A percentile compares a stretch with the other conserved stretches of the same genome.
These are phyloP conservation scores for Martes martes DNA, from an alignment of 2,113 vertebrate genomes.

Conservation along the genomic window DNA sequence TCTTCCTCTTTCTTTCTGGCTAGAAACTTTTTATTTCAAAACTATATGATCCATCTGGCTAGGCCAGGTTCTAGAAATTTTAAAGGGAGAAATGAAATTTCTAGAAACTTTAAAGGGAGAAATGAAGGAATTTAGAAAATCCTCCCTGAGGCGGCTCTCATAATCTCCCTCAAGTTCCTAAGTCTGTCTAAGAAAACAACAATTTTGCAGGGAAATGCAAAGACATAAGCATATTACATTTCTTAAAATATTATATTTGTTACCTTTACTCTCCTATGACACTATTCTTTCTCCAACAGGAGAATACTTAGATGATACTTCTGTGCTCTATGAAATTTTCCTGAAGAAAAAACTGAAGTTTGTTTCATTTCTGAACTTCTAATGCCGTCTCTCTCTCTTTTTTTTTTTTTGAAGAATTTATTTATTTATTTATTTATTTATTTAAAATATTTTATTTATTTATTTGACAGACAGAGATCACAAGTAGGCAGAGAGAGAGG, in stretches of 20 bases:
- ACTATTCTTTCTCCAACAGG: neutral
- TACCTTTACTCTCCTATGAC: neutral
- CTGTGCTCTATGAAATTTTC: neutral
- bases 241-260: neutral
- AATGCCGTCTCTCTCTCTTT: neutral
- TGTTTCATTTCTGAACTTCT: constrained; percentile 2
- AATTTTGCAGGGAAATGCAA: neutral
- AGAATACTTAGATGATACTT: neutral
- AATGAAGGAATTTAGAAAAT: constrained; percentile 16
- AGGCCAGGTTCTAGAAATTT: neutral
- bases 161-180: neutral
- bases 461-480: no score
- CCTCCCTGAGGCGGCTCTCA: neutral
- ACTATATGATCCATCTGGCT: neutral
- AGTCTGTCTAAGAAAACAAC: neutral
- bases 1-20: constrained; percentile 33
- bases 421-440: no score
- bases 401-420: no score
- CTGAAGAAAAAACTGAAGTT: neutral
- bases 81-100: neutral
- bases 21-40: neutral
- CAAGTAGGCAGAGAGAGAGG: no score
- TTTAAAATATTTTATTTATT: no score
- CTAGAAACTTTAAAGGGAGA: neutral
- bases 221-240: neutral